Conservation (phyloP, 2,113 vertebrate genomes). For the Pangasianodon hypophthalmus region DNA sequence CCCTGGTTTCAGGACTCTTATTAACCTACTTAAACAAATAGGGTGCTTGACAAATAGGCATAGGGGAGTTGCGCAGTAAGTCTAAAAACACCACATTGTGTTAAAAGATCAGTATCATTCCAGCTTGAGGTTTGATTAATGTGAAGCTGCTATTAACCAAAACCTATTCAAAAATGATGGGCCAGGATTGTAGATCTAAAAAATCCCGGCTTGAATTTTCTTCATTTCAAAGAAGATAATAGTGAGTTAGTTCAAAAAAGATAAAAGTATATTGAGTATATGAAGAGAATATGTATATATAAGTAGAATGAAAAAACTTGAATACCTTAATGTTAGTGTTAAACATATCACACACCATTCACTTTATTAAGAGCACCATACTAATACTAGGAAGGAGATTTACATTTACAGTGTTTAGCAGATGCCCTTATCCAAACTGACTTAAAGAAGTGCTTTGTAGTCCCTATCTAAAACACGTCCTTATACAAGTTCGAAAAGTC, state of each 20-base stretch:
- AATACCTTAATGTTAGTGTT: neutral
- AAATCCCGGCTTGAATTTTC: neutral
- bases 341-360: neutral
- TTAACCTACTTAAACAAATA: neutral
- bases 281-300: neutral
- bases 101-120: neutral
- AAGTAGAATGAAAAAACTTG: neutral
- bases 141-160: neutral
- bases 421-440: neutral
- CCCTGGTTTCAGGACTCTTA: neutral
- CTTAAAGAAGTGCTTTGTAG: no score
- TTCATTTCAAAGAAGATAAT: neutral
- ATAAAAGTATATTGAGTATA: neutral
- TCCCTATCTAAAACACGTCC: no score
- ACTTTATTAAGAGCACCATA: neutral
- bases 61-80: neutral
- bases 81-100: neutral
- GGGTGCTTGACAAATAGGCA: neutral
- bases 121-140: constrained; percentile 5
- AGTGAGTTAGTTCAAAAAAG: no score
- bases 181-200: neutral
- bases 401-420: neutral
- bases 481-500: neutral
- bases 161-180: neutral
- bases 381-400: neutral